Conservation (phyloP, 2,113 vertebrate species). For the Pomatostomus ruficeps region DNA sequence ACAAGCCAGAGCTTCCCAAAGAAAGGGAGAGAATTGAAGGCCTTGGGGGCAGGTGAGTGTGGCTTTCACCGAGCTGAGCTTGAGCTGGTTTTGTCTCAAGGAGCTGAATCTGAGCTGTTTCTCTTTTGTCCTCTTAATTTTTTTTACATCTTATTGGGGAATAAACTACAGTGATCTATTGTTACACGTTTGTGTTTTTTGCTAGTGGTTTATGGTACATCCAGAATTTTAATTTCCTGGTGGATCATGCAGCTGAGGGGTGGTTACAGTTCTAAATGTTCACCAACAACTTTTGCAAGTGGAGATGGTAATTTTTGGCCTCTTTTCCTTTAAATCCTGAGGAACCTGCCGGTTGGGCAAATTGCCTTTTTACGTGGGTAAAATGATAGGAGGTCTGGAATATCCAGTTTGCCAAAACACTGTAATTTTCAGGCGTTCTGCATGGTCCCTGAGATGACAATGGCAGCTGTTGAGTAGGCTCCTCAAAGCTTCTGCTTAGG, state of each 20-base stretch:
- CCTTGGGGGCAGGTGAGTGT: slow-evolving; percentile 89
- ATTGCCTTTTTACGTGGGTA: neutral
- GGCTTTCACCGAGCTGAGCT: neutral
- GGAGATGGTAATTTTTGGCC: neutral
- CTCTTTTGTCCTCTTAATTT: neutral
- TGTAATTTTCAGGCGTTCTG: neutral
- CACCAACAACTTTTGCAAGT: neutral
- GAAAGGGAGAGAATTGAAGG: slow-evolving; percentile 95
- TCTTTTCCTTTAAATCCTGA: neutral
- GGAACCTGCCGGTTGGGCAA: neutral
- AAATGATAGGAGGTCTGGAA: neutral
- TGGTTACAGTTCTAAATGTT: neutral
- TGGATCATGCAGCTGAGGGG: neutral
- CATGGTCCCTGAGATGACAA: neutral
- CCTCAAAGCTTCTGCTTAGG: neutral
- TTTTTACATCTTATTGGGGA: neutral
- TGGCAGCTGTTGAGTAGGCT: neutral
- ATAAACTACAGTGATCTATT: neutral
- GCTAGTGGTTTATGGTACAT: neutral
- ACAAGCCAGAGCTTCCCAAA: slow-evolving; percentile 95
- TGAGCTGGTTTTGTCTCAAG: neutral
- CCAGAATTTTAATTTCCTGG: neutral
- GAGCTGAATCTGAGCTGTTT: neutral
- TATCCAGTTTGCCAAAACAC: neutral
- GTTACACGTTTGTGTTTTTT: neutral